phyloP scores from a whole-genome alignment of 2,113 vertebrate species.

The Pseudorasbora parva region DNA sequence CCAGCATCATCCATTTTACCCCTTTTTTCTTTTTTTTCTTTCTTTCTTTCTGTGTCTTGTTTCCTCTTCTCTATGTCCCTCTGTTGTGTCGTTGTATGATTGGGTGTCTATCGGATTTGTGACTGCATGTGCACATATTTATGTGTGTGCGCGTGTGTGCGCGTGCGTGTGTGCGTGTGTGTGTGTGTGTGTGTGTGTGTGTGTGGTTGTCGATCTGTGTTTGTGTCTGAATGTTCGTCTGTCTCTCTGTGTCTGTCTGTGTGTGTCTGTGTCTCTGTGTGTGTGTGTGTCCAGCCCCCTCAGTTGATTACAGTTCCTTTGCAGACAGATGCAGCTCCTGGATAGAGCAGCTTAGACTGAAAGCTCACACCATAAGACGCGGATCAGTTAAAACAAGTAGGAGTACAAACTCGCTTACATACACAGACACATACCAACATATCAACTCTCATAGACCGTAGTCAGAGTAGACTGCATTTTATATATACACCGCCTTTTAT shows the following conservation, averaged over 20 bases:
- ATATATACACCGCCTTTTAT: too few species aligned
- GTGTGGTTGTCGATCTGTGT: not conserved
- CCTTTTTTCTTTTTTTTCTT: conserved; percentile 78
- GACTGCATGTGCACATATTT: conserved; percentile 27
- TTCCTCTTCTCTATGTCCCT: conserved; percentile 48
- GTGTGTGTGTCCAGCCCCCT: conserved; percentile 88
- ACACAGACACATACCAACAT: conserved; percentile 73
- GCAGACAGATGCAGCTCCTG: conserved; percentile 99
- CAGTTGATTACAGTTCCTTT: conserved; percentile 99
- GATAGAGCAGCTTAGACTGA: conserved; percentile 99
- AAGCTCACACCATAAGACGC: conserved; percentile 99
- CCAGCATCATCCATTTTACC: conserved; percentile 85
- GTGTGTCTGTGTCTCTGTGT: conserved; percentile 51
- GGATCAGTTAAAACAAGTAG: conserved; percentile 99
- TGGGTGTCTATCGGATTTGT: conserved; percentile 79
- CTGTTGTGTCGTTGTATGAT: conserved; percentile 73
- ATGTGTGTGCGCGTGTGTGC: too few species aligned
- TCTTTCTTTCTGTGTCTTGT: conserved; percentile 66
- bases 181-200: conserved; percentile 49
- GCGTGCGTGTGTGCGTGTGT: too few species aligned
- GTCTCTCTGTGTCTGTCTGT: not conserved
- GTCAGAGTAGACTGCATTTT: conserved; percentile 64
- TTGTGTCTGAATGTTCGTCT: not conserved
- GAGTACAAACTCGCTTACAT: conserved; percentile 78
- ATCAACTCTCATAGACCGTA: conserved; percentile 73